Evolutionary conservation across 1,140 invertebrate species (phyloP).

Genomic region (Drosophila ambigua): DNA sequence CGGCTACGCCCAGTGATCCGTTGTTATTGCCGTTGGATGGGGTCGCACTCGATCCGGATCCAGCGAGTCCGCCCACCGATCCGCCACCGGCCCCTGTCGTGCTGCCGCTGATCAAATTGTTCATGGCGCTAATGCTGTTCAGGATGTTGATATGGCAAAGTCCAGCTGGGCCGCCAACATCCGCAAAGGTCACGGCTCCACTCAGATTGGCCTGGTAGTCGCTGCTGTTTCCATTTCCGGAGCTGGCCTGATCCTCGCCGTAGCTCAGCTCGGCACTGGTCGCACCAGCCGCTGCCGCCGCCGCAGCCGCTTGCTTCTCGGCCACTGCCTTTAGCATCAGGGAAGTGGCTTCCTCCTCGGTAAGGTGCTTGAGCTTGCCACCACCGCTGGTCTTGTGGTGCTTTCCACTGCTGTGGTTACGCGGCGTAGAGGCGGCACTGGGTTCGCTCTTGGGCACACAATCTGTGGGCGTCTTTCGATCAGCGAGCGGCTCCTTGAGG

Average conservation of each 20-base stretch:
- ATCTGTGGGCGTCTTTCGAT: conserved; percentile 53
- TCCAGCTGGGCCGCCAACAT: conserved; percentile 79
- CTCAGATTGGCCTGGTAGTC: conserved; percentile 72
- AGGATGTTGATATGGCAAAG: conserved; percentile 79
- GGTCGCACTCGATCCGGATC: conserved; percentile 30
- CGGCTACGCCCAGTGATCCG: conserved; percentile 50
- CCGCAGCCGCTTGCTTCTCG: conserved; percentile 64
- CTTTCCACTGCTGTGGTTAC: conserved; percentile 42
- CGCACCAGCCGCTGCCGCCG: conserved; percentile 27
- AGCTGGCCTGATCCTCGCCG: conserved; percentile 60
- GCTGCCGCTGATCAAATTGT: conserved; percentile 74
- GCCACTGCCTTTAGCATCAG: conserved; percentile 76
- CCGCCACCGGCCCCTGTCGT: conserved; percentile 23
- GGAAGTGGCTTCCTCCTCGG: conserved; percentile 74
- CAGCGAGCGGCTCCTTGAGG: conserved; percentile 41
- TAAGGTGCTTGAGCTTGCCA: conserved; percentile 68
- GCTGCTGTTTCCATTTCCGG: conserved; percentile 58
- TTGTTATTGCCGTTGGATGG: conserved; percentile 33
- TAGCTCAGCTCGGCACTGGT: conserved; percentile 68
- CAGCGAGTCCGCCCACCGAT: conserved; percentile 12
- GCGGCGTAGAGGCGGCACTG: conserved; percentile 54
- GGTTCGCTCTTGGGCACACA: conserved; percentile 52
- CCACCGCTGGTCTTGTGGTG: conserved; percentile 41
- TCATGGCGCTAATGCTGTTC: conserved; percentile 82
- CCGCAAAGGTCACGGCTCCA: conserved; percentile 71